Base-by-base conservation (phyloP, 1,140 invertebrate genomes). In the Mercenaria mercenaria region DNA sequence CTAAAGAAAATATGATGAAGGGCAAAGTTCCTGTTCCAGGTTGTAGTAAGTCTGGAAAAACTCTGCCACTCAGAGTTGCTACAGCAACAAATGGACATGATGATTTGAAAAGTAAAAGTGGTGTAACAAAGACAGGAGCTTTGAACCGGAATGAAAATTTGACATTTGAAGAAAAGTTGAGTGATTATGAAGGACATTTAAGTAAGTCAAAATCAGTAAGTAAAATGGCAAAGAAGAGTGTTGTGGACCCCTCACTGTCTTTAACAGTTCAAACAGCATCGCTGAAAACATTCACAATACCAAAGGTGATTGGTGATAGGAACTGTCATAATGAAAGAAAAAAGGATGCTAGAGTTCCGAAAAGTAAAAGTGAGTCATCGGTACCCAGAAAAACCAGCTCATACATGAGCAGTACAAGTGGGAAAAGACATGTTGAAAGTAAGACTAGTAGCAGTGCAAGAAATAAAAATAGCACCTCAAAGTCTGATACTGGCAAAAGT, bases 131-230 rank as follows among this genome's bases (percentile, higher is more conserved):
- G 23, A 72, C 67, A 20, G 67, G 67, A 39, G n/a, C 34, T 72
- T 39, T 72, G 34, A 72, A 72, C 18, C 37, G 39, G 29, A 29
- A 29, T 37, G 67, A 72, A 72, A 72, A 18, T 13, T 39, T 39
- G 67, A 72, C 67, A 39, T 72, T 72, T 72, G 67, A 72, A n/a
- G 34, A 72, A 26, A 72, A 72, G 34, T 39, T 72, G 34, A 20
- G 26, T 72, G 59, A 29, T 64, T 8, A 0, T 64, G 67, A 39
- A 39, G 67, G 34, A 20, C 13, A 39, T 26, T 39, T 72, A 72
- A 37, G 52, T 23, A 59, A 59, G 52, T 64, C 67, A 37, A 37
- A 72, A 72, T 10, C 34, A 20, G 67, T 39, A 39, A 13, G 29
- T 20, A 72, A 37, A 15, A 15, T 39, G 15, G 15, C 34, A 37